These are phyloP conservation scores for Tetranychus piercei DNA, from an alignment of 2,888 invertebrate species.

Conservation along the genomic window DNA sequence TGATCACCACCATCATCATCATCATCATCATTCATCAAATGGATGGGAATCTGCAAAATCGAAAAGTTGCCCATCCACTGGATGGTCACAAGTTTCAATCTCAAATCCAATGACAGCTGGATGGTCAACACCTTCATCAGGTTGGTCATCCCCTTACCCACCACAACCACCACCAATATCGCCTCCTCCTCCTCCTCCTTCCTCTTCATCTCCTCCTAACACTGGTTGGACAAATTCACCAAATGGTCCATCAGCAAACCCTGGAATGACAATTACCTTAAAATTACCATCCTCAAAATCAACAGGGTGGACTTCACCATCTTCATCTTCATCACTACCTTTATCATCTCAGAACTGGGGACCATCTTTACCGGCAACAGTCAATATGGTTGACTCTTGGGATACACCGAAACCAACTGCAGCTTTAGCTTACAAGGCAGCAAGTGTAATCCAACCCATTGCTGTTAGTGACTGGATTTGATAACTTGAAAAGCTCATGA, in stretches of 20 bases:
- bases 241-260: too few species aligned
- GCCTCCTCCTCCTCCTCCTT: not conserved
- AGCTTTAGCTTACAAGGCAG: too few species aligned
- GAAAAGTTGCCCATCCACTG: not conserved
- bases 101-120: not conserved
- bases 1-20: not conserved
- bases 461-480: too few species aligned
- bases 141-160: not conserved
- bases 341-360: not conserved
- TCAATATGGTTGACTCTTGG: not conserved
- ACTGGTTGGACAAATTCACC: not conserved
- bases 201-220: not conserved
- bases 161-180: not conserved
- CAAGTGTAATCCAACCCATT: too few species aligned
- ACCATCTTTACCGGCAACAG: not conserved
- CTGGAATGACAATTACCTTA: too few species aligned
- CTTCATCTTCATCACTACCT: not conserved
- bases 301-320: not conserved
- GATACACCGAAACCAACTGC: not conserved
- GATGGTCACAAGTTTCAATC: not conserved
- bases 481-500: too few species aligned
- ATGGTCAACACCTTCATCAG: not conserved
- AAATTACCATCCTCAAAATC: too few species aligned
- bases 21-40: not conserved
- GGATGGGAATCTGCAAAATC: not conserved